Evolutionary conservation across 2,797 vertebrate species (phyloP).

Genomic region (Sebastolobus alascanus): DNA sequence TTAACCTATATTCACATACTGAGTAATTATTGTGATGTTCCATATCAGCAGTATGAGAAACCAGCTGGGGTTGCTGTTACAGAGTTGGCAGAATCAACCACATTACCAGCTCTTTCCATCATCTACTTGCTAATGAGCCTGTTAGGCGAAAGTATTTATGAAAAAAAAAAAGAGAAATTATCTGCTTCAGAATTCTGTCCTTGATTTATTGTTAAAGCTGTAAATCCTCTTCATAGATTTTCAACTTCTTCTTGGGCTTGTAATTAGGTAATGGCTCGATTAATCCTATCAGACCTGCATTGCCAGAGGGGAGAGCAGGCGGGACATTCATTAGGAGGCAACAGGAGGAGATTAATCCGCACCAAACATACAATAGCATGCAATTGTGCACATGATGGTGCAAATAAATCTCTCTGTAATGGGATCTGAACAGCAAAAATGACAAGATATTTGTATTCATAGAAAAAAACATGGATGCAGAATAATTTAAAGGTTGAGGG

Average conservation of each 20-base stretch:
- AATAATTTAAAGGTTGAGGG: background rate
- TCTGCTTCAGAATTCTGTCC: slow-evolving; percentile 48
- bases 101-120: slow-evolving; percentile 40
- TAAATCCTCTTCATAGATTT: slow-evolving; percentile 74
- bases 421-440: background rate
- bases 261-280: slow-evolving; percentile 83
- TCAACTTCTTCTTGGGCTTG: slow-evolving; percentile 64
- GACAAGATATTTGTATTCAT: slow-evolving; percentile 7
- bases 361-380: slow-evolving; percentile 31
- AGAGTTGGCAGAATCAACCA: slow-evolving; percentile 27
- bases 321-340: slow-evolving; percentile 49
- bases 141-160: slow-evolving; percentile 59
- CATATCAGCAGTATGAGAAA: slow-evolving; percentile 7
- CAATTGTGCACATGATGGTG: background rate
- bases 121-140: slow-evolving; percentile 57
- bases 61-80: slow-evolving; percentile 22
- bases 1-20: background rate
- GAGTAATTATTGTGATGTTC: slow-evolving; percentile 25
- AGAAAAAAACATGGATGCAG: background rate
- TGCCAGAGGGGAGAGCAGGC: slow-evolving; percentile 30
- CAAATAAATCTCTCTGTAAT: background rate
- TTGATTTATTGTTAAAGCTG: slow-evolving; percentile 61
- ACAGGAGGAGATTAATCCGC: slow-evolving; percentile 56
- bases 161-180: slow-evolving; percentile 53
- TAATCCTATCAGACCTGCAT: slow-evolving; percentile 72